Conservation (phyloP, 2,797 vertebrate species). For the Gouania willdenowi region DNA sequence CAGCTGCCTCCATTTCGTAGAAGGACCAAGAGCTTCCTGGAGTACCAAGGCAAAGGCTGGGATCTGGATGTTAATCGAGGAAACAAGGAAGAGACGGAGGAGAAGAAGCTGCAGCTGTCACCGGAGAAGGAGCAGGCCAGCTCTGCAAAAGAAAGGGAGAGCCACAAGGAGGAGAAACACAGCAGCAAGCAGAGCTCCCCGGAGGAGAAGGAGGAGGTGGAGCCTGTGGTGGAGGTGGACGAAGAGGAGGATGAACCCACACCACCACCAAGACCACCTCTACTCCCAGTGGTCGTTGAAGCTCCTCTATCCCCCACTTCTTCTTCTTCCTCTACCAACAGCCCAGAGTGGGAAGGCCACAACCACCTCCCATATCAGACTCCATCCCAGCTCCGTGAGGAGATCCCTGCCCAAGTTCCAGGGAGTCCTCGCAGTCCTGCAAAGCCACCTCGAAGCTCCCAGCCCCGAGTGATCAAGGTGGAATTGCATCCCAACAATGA, state of each 20-base stretch:
- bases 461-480: conserved; percentile 60
- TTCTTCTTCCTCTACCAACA: conserved; percentile 58
- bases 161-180: conserved; percentile 68
- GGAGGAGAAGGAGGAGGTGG: conserved; percentile 60
- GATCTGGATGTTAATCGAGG: conserved; percentile 52
- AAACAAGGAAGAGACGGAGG: conserved; percentile 60
- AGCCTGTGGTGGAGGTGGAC: conserved; percentile 34
- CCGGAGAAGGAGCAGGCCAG: conserved; percentile 68
- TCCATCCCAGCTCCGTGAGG: conserved; percentile 51
- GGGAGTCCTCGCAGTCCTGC: conserved; percentile 59
- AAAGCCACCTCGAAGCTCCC: conserved; percentile 60
- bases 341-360: conserved; percentile 59
- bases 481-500: conserved; percentile 72
- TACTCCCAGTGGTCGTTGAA: conserved; percentile 65
- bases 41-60: conserved; percentile 81
- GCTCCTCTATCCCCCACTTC: conserved; percentile 61
- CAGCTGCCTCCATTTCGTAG: conserved; percentile 77
- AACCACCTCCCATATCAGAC: conserved; percentile 42
- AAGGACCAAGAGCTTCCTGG: conserved; percentile 93
- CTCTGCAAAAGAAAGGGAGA: conserved; percentile 64
- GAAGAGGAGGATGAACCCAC: conserved; percentile 60
- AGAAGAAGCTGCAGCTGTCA: conserved; percentile 49
- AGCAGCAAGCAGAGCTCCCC: conserved; percentile 46
- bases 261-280: conserved; percentile 51
- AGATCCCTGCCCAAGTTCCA: conserved; percentile 39